Evolutionary conservation across 2,888 invertebrate species (phyloP), one percentile per base, ranked within the genome.

Genomic region (Caenorhabditis japonica): DNA sequence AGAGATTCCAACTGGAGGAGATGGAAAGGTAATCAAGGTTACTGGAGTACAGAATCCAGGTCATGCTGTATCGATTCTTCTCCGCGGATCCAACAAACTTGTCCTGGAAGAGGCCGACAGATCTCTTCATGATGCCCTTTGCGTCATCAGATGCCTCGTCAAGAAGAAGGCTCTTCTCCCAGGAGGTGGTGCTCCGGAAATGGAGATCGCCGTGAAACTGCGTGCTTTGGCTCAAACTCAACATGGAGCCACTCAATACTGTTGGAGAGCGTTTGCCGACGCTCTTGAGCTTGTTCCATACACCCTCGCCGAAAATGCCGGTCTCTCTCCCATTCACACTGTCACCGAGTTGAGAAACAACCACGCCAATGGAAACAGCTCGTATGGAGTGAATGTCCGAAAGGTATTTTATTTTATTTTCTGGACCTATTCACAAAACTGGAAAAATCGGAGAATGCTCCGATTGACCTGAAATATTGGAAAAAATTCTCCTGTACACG

Each of bases 181-280:
- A 38, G 99, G 99, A 72, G 99, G 97, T 51, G 99, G 97, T 46
- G 95, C 97, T 13, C 96, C 97, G 4, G 99, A 99, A 90, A 96
- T 94, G 76, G 95, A 97, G 88, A 91, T 97, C 75, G 93, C 96
- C 0, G 90, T 95, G 30, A 92, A 92, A 69, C 90, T 99, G 59
- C 92, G 93, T 7, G 92, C 93, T 21, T 91, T 92, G 76, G 92
- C 97, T 0, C 92, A 94, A 85, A 92, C 92, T 1, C 83, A 83
- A 52, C 91, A 93, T 56, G 97, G 97, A 58, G 93, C 95, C 53
- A 94, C 95, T 30, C 94, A 95, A 72, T 97, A 97, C 89, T 97
- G 97, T 88, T 92, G 95, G 89, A 92, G 94, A 80, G 95, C 95
- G 0, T 99, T 93, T 89, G 95, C 97, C 0, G 94, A 96, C 88